Conservation (phyloP, 2,888 invertebrate species). For the Morinoia aosen region DNA sequence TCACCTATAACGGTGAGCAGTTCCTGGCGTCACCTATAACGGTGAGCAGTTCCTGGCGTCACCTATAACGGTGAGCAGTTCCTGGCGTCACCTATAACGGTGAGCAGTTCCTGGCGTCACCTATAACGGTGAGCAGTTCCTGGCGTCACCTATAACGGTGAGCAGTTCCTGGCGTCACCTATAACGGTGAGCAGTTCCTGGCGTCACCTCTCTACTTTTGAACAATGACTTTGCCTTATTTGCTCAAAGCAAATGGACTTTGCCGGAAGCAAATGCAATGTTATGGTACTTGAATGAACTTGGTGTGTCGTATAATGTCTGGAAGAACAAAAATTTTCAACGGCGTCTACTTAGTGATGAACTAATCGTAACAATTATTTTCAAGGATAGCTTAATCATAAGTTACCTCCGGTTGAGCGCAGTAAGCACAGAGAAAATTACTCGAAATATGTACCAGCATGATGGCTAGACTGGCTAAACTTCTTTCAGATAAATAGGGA, state of each 20-base stretch:
- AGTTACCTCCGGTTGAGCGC: no score
- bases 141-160: background rate
- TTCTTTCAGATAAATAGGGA: no score
- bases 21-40: conserved; percentile 69
- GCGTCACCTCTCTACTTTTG: background rate
- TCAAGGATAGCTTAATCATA: no score
- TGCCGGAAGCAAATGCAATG: no score
- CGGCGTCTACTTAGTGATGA: no score
- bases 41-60: conserved; percentile 68
- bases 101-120: background rate
- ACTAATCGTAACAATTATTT: no score
- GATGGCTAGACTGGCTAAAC: no score
- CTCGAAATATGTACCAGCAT: no score
- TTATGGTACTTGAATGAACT: no score
- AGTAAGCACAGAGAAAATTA: no score
- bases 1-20: background rate
- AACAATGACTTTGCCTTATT: background rate
- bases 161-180: background rate
- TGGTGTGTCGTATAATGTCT: no score
- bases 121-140: background rate
- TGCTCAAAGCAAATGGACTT: background rate
- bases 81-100: conserved; percentile 66
- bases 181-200: background rate
- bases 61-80: background rate
- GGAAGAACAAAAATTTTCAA: no score